phyloP scores from a whole-genome alignment of 2,888 invertebrate genomes.

The Phengaris alcon region DNA sequence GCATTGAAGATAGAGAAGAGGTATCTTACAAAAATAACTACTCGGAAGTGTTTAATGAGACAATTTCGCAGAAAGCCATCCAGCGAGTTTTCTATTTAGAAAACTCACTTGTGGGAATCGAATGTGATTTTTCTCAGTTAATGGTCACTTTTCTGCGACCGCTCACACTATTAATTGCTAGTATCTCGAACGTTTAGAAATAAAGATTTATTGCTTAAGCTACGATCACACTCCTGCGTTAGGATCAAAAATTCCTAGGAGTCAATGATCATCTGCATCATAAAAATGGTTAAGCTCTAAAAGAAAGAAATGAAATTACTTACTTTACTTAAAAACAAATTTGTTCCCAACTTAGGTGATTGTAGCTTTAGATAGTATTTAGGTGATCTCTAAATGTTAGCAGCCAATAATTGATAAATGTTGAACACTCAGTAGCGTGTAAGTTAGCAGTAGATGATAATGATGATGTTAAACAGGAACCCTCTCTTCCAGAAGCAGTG shows the following conservation, averaged over 20 bases:
- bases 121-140: conserved; percentile 56
- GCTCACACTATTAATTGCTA: conserved; percentile 46
- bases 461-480: background rate
- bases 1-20: conserved; percentile 23
- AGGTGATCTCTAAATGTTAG: background rate
- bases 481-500: conserved; percentile 81
- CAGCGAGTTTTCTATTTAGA: conserved; percentile 49
- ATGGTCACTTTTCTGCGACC: conserved; percentile 56
- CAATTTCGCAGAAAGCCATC: conserved; percentile 47
- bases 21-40: background rate
- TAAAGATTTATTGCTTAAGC: background rate
- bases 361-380: background rate
- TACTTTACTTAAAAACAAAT: background rate
- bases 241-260: background rate
- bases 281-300: background rate
- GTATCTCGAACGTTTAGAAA: conserved; percentile 8
- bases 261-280: too few species aligned
- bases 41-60: conserved; percentile 30
- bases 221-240: background rate
- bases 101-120: conserved; percentile 14
- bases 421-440: background rate
- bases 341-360: background rate
- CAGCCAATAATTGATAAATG: background rate
- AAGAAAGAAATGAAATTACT: background rate
- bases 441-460: background rate